These are phyloP conservation scores for Archaeoteleia sp. DNA, from an alignment of 2,888 invertebrate genomes.

Conservation along the genomic window DNA sequence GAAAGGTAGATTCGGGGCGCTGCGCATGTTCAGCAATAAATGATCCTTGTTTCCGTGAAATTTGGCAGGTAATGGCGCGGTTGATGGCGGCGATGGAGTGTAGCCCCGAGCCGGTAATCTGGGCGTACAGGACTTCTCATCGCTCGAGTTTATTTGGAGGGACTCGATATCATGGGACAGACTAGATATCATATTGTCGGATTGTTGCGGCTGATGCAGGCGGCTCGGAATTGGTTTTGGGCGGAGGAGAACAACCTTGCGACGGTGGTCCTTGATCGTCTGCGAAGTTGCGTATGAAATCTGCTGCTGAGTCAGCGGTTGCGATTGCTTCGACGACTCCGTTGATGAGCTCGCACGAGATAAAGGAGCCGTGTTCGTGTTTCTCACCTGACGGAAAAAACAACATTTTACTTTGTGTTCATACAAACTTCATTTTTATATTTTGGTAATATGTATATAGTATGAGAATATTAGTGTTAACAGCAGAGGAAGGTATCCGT, in stretches of 20 bases:
- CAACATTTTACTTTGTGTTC: neutral
- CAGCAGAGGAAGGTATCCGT: no score
- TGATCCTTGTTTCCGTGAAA: slow-evolving; percentile 81
- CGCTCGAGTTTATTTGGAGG: slow-evolving; percentile 71
- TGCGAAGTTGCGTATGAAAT: slow-evolving; percentile 57
- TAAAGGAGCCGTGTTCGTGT: slow-evolving; percentile 56
- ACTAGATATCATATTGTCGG: slow-evolving; percentile 66
- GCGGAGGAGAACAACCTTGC: slow-evolving; percentile 74
- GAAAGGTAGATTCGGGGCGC: slow-evolving; percentile 86
- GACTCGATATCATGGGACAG: slow-evolving; percentile 71
- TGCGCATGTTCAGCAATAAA: slow-evolving; percentile 82
- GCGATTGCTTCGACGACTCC: slow-evolving; percentile 62
- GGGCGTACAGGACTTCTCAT: slow-evolving; percentile 68
- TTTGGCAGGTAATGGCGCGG: slow-evolving; percentile 88
- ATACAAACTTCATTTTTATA: no score
- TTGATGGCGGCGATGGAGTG: slow-evolving; percentile 89
- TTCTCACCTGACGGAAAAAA: slow-evolving; percentile 40
- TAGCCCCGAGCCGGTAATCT: slow-evolving; percentile 82
- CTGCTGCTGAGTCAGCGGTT: slow-evolving; percentile 54
- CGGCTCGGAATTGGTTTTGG: slow-evolving; percentile 80
- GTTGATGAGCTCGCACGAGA: slow-evolving; percentile 68
- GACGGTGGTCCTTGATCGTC: slow-evolving; percentile 73
- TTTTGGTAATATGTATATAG: no score
- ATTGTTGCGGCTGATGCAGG: slow-evolving; percentile 66
- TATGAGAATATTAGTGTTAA: no score